phyloP scores from a whole-genome alignment of 1,140 invertebrate genomes.

The Ceratosolen solmsi region DNA sequence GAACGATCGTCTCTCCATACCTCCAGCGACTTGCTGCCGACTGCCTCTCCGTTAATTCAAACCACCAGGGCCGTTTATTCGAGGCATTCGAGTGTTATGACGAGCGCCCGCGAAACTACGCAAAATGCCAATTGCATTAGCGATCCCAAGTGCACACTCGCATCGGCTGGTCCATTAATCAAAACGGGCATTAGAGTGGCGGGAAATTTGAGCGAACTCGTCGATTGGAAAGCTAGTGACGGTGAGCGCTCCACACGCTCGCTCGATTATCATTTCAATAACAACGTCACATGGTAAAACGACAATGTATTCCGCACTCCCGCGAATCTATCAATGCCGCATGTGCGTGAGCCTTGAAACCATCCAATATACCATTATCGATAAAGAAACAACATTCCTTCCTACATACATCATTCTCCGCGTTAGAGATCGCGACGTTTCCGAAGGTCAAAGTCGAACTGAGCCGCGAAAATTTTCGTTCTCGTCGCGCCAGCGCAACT shows the following conservation, averaged over 20 bases:
- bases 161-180: no score
- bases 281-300: not conserved
- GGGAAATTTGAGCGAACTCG: not conserved
- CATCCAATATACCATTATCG: slow-evolving; percentile 2
- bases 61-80: no score
- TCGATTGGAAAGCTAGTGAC: not conserved
- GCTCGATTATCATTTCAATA: not conserved
- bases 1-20: no score
- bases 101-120: no score
- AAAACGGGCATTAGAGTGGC: no score
- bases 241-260: not conserved
- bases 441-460: slow-evolving; percentile 47
- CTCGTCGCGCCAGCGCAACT: slow-evolving; percentile 2
- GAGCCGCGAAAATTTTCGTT: slow-evolving; percentile 39
- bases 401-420: slow-evolving; percentile 16
- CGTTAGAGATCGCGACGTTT: slow-evolving; percentile 18
- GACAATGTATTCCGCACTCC: slow-evolving; percentile 17
- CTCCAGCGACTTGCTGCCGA: no score
- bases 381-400: slow-evolving; percentile 16
- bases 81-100: no score
- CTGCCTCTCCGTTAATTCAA: no score
- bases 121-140: no score
- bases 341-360: not conserved
- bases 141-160: no score
- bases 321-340: not conserved